phyloP scores from a whole-genome alignment of 2,888 invertebrate genomes.

The Temnothorax rugatulus region DNA sequence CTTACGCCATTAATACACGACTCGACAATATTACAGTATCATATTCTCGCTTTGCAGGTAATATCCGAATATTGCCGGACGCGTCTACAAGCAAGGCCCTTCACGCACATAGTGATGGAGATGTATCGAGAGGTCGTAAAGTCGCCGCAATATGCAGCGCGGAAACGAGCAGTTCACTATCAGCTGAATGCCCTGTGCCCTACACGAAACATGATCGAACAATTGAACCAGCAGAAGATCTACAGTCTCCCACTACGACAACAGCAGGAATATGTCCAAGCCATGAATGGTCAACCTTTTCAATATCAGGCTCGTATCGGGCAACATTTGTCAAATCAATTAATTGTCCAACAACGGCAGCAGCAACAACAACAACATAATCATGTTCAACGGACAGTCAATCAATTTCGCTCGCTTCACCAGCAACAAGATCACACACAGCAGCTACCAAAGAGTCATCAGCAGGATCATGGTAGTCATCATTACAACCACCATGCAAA shows the following conservation, averaged over 20 bases:
- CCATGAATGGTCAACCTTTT: constrained; percentile 40
- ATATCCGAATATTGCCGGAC: constrained; percentile 88
- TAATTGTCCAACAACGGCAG: neutral
- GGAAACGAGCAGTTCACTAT: constrained; percentile 79
- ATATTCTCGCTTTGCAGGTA: constrained; percentile 84
- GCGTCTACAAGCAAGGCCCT: constrained; percentile 88
- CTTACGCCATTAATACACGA: neutral
- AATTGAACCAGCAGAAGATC: constrained; percentile 61
- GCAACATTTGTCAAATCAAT: constrained; percentile 25
- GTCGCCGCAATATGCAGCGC: constrained; percentile 81
- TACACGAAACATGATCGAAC: constrained; percentile 62
- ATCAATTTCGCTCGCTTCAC: constrained; percentile 65
- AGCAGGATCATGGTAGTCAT: constrained; percentile 44
- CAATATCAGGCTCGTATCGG: constrained; percentile 31
- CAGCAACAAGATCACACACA: constrained; percentile 60
- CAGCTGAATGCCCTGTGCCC: constrained; percentile 62
- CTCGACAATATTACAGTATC: neutral
- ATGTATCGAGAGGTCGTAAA: constrained; percentile 87
- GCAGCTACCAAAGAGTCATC: constrained; percentile 61
- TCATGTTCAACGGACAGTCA: constrained; percentile 38
- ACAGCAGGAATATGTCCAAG: constrained; percentile 31
- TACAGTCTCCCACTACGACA: constrained; percentile 51
- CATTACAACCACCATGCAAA: constrained; percentile 75
- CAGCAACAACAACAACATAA: constrained; percentile 55
- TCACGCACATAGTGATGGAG: constrained; percentile 89